These are phyloP conservation scores for Macroteleia sp. DNA, from an alignment of 2,888 invertebrate genomes.

Conservation along the genomic window DNA sequence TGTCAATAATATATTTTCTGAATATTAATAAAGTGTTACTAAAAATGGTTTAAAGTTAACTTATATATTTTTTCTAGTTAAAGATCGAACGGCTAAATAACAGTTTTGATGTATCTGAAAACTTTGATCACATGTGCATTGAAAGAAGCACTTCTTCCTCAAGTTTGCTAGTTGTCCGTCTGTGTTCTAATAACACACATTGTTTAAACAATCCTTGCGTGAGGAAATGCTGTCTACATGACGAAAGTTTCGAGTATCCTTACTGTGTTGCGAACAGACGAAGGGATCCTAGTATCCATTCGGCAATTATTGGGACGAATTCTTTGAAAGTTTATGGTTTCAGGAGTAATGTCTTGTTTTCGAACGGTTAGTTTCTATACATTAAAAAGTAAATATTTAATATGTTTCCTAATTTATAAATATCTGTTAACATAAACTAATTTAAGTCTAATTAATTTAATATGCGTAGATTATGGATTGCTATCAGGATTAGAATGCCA, in stretches of 20 bases:
- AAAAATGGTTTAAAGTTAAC: too few species aligned
- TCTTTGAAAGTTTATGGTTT: not conserved
- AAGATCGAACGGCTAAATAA: constrained; percentile 13
- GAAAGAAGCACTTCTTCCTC: constrained; percentile 26
- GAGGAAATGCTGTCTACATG: not conserved
- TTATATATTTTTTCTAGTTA: constrained; percentile 28
- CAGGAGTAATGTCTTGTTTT: too few species aligned
- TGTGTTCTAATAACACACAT: constrained; percentile 23
- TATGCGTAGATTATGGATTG: constrained; percentile 28
- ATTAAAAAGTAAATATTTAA: too few species aligned
- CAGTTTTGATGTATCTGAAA: constrained; percentile 36
- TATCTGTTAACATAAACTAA: too few species aligned
- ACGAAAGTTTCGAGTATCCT: not conserved
- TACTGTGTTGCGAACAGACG: not conserved
- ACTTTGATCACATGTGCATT: constrained; percentile 24
- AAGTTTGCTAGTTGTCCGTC: constrained; percentile 4
- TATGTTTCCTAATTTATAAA: too few species aligned
- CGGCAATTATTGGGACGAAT: not conserved
- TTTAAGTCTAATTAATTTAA: too few species aligned
- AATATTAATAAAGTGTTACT: too few species aligned
- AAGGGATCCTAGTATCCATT: not conserved
- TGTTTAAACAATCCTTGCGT: constrained; percentile 24
- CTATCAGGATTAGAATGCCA: constrained; percentile 5
- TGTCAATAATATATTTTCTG: too few species aligned
- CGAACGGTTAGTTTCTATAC: too few species aligned